Base-by-base conservation (phyloP, 2,888 invertebrate species). In the Pherbina coryleti region DNA sequence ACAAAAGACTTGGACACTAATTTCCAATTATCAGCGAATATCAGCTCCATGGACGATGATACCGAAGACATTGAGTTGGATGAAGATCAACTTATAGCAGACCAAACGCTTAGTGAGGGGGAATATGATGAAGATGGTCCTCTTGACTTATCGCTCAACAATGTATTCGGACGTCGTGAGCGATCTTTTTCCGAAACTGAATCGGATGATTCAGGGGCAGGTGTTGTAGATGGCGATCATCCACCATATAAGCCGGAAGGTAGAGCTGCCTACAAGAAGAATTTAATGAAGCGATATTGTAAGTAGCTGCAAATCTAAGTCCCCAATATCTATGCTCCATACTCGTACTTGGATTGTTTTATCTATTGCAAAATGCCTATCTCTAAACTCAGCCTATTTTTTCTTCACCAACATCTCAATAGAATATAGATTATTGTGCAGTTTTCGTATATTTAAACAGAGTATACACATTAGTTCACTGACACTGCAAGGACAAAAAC, bases 251-350 rank as follows among this genome's bases (percentile, higher is more conserved):
- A 88, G 81, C 86, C 87, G 22, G 89, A 89, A 64, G 88, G 87
- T 76, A 84, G 89, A 28, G 87, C 88, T 28, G 95, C 96, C 70
- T 97, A 96, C 92, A 97, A 97, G 92, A 97, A 97, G 90, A 96
- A 94, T 87, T 93, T 97, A 86, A 97, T 97, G 93, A 95, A 95
- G 91, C 92, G 97, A 93, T 97, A 96, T 92, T 94, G 97, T 97
- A 94, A 97, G 97, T 95, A 96, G 14, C 64, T 28, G 31, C 19
- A 2, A 1, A 55, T 1, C 4, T 44, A 44, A 2, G 5, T 44
- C 37, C 9, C 1, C 37, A 7, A 31, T 31, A 19, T 7, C 55
- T 55, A 25, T 14, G 0, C 57, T 28, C 11, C 25, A 60, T 0
- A 8, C 25, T 60, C 57, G 3, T 19, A 0, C 3, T 9, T 14